Conservation (phyloP, 2,797 vertebrate species). For the Enteromius unitaeniatus region DNA sequence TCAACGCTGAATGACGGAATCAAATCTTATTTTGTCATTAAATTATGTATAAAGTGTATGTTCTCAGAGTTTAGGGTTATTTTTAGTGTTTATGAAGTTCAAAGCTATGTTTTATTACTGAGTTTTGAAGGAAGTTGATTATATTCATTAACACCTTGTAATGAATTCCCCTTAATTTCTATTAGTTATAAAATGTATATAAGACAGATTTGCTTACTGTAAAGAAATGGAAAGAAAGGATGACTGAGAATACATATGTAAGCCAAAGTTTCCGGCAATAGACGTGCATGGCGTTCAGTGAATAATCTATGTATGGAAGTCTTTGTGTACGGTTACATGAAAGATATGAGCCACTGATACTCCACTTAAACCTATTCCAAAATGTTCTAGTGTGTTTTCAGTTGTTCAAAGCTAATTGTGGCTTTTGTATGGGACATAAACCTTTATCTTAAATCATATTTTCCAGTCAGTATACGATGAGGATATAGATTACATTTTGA, state of each 20-base stretch:
- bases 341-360: conserved; percentile 19
- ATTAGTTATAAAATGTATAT: conserved; percentile 47
- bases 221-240: conserved; percentile 23
- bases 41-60: conserved; percentile 46
- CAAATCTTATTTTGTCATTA: conserved; percentile 39
- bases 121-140: conserved; percentile 22
- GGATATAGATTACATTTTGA: conserved; percentile 9
- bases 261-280: conserved; percentile 54
- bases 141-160: conserved; percentile 45
- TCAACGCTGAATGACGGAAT: not conserved
- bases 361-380: conserved; percentile 21
- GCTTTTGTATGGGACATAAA: not conserved
- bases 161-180: conserved; percentile 40
- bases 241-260: conserved; percentile 16
- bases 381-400: conserved; percentile 1
- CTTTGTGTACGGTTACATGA: conserved; percentile 29
- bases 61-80: conserved; percentile 40
- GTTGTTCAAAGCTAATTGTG: conserved; percentile 40
- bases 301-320: conserved; percentile 13
- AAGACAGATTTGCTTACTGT: conserved; percentile 15
- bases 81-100: conserved; percentile 35
- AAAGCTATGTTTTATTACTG: conserved; percentile 18
- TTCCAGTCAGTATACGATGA: not conserved
- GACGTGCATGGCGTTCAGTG: conserved; percentile 31
- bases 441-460: not conserved